Evolutionary conservation across 2,113 vertebrate genomes (phyloP).

Genomic region (Chrysemys picta): DNA sequence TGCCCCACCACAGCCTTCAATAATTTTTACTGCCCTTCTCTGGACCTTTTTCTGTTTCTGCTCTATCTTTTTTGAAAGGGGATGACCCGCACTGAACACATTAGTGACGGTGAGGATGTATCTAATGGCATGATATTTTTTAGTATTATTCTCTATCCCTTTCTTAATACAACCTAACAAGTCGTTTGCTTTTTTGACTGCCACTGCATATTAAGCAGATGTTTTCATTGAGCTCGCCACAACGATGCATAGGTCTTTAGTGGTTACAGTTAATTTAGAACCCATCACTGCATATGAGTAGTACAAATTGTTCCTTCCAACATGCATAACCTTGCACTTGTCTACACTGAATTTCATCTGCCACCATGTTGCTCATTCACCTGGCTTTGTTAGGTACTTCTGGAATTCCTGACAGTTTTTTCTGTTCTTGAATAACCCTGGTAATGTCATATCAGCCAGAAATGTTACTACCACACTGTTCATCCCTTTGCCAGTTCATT

Average conservation of each 20-base stretch:
- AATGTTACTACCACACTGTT: neutral
- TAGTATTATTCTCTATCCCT: neutral
- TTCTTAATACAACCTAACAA: neutral
- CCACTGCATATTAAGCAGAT: neutral
- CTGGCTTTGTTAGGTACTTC: neutral
- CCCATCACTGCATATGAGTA: accelerated
- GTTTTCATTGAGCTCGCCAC: neutral
- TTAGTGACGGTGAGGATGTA: neutral
- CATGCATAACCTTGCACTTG: neutral
- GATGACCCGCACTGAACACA: neutral
- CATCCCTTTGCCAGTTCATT: neutral
- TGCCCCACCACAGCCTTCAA: too few species aligned
- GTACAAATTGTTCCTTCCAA: neutral
- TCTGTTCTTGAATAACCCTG: neutral
- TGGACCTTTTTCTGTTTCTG: neutral
- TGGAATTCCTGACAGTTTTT: neutral
- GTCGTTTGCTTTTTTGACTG: neutral
- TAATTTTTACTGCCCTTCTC: neutral
- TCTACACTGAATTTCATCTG: neutral
- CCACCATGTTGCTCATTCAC: neutral
- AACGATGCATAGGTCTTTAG: neutral
- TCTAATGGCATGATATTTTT: neutral
- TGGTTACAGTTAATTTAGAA: conserved; percentile 5
- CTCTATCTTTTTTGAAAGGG: neutral
- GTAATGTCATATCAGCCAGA: neutral